Base-by-base conservation (phyloP, 37 sponge, comb jelly and placozoan species). In the Cliona cf. orientalis region DNA sequence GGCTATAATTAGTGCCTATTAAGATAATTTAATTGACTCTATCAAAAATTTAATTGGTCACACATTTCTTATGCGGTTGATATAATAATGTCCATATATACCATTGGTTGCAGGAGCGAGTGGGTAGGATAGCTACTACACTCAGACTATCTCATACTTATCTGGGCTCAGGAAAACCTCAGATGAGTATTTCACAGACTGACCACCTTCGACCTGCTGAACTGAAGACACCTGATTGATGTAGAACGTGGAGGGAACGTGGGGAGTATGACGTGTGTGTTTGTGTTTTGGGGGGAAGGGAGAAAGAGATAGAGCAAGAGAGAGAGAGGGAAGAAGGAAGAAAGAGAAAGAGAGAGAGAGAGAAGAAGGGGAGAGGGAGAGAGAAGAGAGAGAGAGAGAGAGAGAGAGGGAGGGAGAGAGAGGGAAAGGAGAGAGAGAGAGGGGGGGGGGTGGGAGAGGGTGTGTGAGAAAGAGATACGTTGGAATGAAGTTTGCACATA, bases 101-200 rank as follows among this genome's bases (percentile, higher is more conserved):
- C 39, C 44, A 12, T 26, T 35, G 37, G 14, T 19, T 42, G n/a
- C n/a, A 17, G 37, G 11, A 5, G 25, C 33, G 32, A n/a, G 32
- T 5, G 66, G 37, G 7, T 31, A 34, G 3, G 66, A 21, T 29
- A 35, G 32, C 34, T 35, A 29, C 19, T 29, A 31, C 33, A 29
- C 37, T 89, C 76, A 93, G 40, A 89, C 86, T 29, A 93, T 89
- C 69, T 86, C 90, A 56, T 74, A 93, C 46, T 86, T 80, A 23
- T 93, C 94, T 5, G 86, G 49, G 1, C 64, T 65, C 40, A 90
- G 78, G 1, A 72, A 34, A 3, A 73, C 64, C 49, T 93, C 94
- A 19, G 66, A 70, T n/a, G 94, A 90, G 55, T 74, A 93, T 49
- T 89, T 89, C 32, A 90, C 94, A 0, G 82, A 58, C 35, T 83